Percentiles rank a stretch among this genome's conserved stretches.
phyloP scores from a whole-genome alignment of 2,888 invertebrate species.

The Napeogenes sylphis region DNA sequence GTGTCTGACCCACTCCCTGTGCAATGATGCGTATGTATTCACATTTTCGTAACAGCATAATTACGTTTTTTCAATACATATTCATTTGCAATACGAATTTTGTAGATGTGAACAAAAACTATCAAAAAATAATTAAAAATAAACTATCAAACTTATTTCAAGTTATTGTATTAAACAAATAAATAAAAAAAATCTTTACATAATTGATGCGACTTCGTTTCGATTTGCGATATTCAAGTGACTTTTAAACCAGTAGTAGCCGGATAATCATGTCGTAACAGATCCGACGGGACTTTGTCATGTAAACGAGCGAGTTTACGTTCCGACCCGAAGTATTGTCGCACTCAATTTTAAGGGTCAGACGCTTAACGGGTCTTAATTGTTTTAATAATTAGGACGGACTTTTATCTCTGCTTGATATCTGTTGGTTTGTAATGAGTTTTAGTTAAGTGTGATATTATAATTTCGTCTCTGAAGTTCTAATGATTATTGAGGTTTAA shows the following conservation, averaged over 20 bases:
- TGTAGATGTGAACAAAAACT: too few species aligned
- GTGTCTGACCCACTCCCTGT: neutral
- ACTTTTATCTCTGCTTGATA: conserved; percentile 17
- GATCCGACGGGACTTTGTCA: conserved; percentile 57
- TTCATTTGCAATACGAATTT: too few species aligned
- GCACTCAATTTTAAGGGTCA: conserved; percentile 39
- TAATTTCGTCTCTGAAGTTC: too few species aligned
- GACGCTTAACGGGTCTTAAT: conserved; percentile 32
- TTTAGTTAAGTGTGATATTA: conserved; percentile 11
- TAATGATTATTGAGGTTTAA: too few species aligned
- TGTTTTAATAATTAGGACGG: conserved; percentile 36
- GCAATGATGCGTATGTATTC: neutral
- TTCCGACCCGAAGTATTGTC: conserved; percentile 31
- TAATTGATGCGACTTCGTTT: neutral
- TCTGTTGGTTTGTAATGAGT: conserved; percentile 9
- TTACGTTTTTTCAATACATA: too few species aligned
- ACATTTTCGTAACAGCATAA: too few species aligned
- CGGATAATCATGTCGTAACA: conserved; percentile 56
- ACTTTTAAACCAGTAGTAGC: conserved; percentile 34
- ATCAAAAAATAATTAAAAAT: too few species aligned
- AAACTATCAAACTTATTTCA: too few species aligned
- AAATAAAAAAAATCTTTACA: neutral
- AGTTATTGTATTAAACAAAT: neutral
- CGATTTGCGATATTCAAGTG: conserved; percentile 24
- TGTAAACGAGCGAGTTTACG: conserved; percentile 61